Evolutionary conservation across 2,888 invertebrate genomes (phyloP), one percentile per base, ranked within the genome.

Genomic region (Cyclophora albipunctata): DNA sequence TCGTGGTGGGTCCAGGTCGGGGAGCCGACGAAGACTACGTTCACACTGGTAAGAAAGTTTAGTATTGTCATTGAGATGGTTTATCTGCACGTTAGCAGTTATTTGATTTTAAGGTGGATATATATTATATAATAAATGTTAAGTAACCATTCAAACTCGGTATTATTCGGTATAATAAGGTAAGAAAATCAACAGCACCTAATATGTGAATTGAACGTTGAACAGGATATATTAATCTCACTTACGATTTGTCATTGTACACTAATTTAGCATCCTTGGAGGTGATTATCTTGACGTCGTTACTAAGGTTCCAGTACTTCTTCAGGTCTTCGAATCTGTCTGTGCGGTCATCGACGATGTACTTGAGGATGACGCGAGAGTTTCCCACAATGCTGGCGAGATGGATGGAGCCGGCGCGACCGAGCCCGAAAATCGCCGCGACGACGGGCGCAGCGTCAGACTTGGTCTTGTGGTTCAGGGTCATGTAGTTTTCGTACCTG

Each of bases 351-450:
- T 92, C 92, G 1, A 92, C 84, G 44, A 91, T 73, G 64, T 92
- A 92, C 44, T 90, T 71, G 3, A 92, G 67, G 35, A 82, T 75
- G 0, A 89, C 69, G 4, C 91, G 85, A 1, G 82, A 80, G 66
- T 86, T 91, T 4, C 64, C 66, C 3, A 87, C 56, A 34, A 92
- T 72, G 55, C 86, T 90, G 7, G 73, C 57, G 53, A 92, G 69
- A 60, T 92, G 92, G 54, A 92, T 91, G 46, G 90, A 90, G 1
- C 92, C 92, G 2, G 91, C 91, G 37, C 91, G 86, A 2, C 92
- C 92, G 2, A 90, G 71, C 1, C 91, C 92, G 58, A 91, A 91
- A 34, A 92, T 71, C 3, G 91, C 91, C 0, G 85, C 69, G 3
- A 82, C 84, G 2, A 91, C 62, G 1, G 81, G 74, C 2, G 71